phyloP scores from a whole-genome alignment of 2,797 vertebrate genomes.

The Melanotaenia boesemani region DNA sequence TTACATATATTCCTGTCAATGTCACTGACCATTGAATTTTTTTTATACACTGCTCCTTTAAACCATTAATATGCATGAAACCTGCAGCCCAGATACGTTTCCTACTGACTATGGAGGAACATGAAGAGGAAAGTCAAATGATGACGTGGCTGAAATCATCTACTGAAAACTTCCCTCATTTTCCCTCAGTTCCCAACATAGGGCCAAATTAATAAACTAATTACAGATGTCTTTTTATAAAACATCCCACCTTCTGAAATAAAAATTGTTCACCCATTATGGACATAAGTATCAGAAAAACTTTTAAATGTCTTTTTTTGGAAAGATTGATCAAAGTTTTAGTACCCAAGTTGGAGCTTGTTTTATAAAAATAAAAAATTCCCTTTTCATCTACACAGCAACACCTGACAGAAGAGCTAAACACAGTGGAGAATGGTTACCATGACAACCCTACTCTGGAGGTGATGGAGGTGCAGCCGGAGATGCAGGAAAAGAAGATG shows the following conservation, averaged over 20 bases:
- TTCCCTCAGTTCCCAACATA: too few species aligned
- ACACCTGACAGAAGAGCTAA: slow-evolving; percentile 95
- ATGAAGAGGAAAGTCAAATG: too few species aligned
- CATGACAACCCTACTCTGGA: slow-evolving; percentile 98
- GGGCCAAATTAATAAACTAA: too few species aligned
- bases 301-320: neutral
- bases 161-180: too few species aligned
- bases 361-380: neutral
- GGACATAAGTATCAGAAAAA: neutral
- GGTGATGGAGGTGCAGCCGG: slow-evolving; percentile 94
- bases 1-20: too few species aligned
- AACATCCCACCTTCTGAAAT: neutral
- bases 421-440: slow-evolving; percentile 96
- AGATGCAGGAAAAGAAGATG: slow-evolving; percentile 96
- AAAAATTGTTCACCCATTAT: neutral
- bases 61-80: too few species aligned
- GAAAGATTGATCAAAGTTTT: neutral
- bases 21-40: too few species aligned
- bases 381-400: slow-evolving; percentile 74
- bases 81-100: too few species aligned
- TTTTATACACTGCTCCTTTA: too few species aligned
- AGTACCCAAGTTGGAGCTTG: neutral
- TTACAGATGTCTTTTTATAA: neutral
- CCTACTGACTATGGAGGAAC: too few species aligned
- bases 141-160: too few species aligned